A percentile compares a stretch with the other conserved stretches of the same genome.
Conservation (phyloP, 2,888 invertebrate species). For the Fragum fragum region DNA sequence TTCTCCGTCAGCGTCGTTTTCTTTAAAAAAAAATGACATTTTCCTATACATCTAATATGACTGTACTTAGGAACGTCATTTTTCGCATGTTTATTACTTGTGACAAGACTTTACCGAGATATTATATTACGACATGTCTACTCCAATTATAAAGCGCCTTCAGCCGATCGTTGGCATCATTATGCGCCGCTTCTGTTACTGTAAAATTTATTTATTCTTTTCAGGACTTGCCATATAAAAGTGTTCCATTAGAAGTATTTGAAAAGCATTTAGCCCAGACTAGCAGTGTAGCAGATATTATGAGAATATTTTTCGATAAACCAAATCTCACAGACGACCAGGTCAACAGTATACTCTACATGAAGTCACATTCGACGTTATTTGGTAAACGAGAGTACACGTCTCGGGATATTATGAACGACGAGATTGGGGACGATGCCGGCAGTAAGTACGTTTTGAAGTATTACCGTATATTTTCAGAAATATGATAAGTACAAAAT, state of each 20-base stretch:
- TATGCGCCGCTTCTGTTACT: too few relatives aligned
- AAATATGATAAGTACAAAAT: too few relatives aligned
- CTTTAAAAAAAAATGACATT: too few relatives aligned
- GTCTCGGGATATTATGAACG: conserved; percentile 18
- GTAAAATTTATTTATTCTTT: conserved; percentile 33
- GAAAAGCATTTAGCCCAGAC: conserved; percentile 48
- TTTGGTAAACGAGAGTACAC: conserved; percentile 37
- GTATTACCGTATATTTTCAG: too few relatives aligned
- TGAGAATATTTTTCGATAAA: conserved; percentile 58
- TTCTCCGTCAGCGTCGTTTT: too few relatives aligned
- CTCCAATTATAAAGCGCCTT: too few relatives aligned
- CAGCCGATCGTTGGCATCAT: too few relatives aligned
- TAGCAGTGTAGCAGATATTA: conserved; percentile 46
- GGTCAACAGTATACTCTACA: conserved; percentile 55
- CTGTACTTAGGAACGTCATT: too few relatives aligned
- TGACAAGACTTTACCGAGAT: too few relatives aligned
- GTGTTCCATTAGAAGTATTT: conserved; percentile 47
- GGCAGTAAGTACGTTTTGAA: conserved; percentile 18
- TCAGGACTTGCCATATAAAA: conserved; percentile 59
- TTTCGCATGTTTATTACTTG: too few relatives aligned
- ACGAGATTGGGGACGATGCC: not conserved
- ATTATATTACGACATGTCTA: too few relatives aligned
- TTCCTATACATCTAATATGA: too few relatives aligned
- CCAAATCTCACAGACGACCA: conserved; percentile 47
- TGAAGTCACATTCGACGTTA: conserved; percentile 53